Base-by-base conservation (phyloP, 2,113 vertebrate species). In the Raja brachyura region DNA sequence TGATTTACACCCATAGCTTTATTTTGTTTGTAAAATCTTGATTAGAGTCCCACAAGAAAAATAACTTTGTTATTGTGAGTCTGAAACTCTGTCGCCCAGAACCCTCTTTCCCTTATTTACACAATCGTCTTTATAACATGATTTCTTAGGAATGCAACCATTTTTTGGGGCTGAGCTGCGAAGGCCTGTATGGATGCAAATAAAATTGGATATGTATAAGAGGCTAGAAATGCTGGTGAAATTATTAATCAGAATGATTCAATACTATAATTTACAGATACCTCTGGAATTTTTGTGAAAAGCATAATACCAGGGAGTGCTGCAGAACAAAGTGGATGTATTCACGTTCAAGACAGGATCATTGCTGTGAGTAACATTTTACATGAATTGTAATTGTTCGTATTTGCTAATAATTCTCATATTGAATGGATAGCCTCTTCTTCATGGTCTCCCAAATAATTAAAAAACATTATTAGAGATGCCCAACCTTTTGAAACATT, bases 221-320 rank as follows among this genome's bases (percentile, higher is more conserved):
- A 83, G 20, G 9, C 54, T 28, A 61, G 56, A 59, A 28, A 61
- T n/a, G 18, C 56, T 66, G 83, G 59, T 31, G 83, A 88, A 86
- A 14, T 63, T 88, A 66, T 13, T 88, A 14, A 92, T 39, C 18
- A 25, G 8, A 54, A 92, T 92, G 28, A 92, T 73, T 92, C 48
- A 33, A 4, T 54, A 54, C 68, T 90, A 85, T 93, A 94, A 93
- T 59, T 66, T 93, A 93, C 95, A 95, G 97, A 97, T 93, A 95
- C 96, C 93, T 96, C 97, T 54, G 97, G 97, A 22, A 97, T 98
- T 95, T 98, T 97, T 28, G 97, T 98, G 94, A 98, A 98, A 94
- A 97, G 96, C 66, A 93, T 98, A 28, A 96, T 98, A 93, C 97
- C 97, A 18, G 97, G 96, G 90, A 98, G 98, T 59, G 97, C 97